phyloP scores from a whole-genome alignment of 2,888 invertebrate species.

The Stegophylla sp. region DNA sequence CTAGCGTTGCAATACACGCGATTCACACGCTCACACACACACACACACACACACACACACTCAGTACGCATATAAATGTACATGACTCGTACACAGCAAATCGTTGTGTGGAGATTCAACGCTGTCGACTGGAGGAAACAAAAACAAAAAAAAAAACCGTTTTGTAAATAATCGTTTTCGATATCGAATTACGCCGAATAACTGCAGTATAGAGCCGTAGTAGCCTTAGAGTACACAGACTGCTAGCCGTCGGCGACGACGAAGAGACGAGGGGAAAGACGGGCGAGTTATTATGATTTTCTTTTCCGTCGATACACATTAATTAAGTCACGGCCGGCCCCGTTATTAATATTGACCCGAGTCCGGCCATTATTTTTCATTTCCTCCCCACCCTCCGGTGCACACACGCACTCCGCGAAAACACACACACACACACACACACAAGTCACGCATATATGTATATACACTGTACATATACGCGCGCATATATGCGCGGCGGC shows the following conservation, averaged over 20 bases:
- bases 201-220: too few species aligned
- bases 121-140: too few species aligned
- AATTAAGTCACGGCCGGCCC: constrained; percentile 42
- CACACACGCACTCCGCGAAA: background rate
- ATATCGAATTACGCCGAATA: too few species aligned
- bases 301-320: constrained; percentile 38
- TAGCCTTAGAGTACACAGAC: too few species aligned
- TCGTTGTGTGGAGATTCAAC: background rate
- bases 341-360: constrained; percentile 56
- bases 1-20: too few species aligned
- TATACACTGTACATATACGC: background rate
- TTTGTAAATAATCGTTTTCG: background rate
- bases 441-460: too few species aligned
- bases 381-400: background rate
- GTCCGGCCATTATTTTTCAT: constrained; percentile 53
- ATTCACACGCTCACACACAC: background rate
- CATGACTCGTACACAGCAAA: background rate
- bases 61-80: background rate
- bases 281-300: constrained; percentile 4
- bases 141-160: too few species aligned
- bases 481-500: background rate
- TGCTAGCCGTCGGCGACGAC: too few species aligned
- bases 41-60: background rate
- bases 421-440: constrained; percentile 8
- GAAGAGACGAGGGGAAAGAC: background rate